Conservation (phyloP, 2,888 invertebrate species). For the Himalopsyche japonica region DNA sequence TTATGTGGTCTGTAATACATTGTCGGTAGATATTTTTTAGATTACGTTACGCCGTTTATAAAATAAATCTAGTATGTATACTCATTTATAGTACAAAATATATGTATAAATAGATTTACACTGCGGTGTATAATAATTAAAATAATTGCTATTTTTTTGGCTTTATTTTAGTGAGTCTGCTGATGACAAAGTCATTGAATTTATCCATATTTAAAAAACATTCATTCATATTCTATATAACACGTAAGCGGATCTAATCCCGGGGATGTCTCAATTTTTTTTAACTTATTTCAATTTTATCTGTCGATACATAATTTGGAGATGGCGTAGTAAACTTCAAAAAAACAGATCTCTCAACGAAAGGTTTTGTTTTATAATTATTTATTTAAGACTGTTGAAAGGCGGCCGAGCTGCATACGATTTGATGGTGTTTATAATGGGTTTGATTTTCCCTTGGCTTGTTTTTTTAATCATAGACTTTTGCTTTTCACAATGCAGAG, state of each 20-base stretch:
- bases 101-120: constrained; percentile 4
- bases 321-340: too few relatives aligned
- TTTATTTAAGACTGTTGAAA: neutral
- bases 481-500: neutral
- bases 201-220: too few relatives aligned
- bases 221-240: too few relatives aligned
- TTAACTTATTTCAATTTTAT: too few relatives aligned
- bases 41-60: neutral
- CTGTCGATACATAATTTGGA: neutral
- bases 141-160: neutral
- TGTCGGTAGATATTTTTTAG: neutral
- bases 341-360: neutral
- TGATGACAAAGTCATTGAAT: too few relatives aligned
- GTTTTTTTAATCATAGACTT: neutral
- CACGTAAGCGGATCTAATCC: too few relatives aligned
- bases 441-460: neutral
- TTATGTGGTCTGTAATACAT: neutral
- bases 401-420: neutral
- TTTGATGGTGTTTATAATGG: neutral
- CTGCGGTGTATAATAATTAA: neutral
- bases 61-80: neutral
- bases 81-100: neutral
- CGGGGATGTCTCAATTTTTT: too few relatives aligned
- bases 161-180: too few relatives aligned
- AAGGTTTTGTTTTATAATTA: neutral